Evolutionary conservation across 2,797 vertebrate genomes (phyloP), one percentile per base, ranked within the genome.

Genomic region (Chaetodon trifasciatus): DNA sequence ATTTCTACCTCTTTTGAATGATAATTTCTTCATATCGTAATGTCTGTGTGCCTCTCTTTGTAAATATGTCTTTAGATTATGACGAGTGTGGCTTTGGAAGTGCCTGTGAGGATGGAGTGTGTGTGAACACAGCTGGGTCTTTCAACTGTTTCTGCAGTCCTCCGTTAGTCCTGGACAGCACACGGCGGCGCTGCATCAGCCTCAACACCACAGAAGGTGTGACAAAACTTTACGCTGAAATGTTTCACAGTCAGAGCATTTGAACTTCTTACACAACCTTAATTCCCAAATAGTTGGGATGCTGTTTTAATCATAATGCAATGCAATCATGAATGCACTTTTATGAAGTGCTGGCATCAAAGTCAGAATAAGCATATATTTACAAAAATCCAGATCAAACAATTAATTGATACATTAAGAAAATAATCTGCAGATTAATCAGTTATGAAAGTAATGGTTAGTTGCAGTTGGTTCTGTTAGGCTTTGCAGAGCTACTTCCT

Each of bases 61-160:
- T 70, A 1, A 39, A 58, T 76, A 17, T 89, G 12, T 35, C 78
- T 76, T 61, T 68, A 96, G 96, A 96, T 85, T 93, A 94, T 24
- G 89, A 96, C 23, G 96, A 96, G 90, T 96, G 96, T 74, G 88
- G 82, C 46, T 90, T 85, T 42, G 90, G 79, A 72, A 88, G 82
- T 8, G 40, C 79, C 61, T 96, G 96, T 62, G 92, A 92, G 88
- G 76, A 94, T 3, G 95, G 95, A 53, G 91, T 6, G 7, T 96
- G 96, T 57, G 90, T 96, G 83, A 96, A 96, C 91, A 96, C 93
- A 0, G 88, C 87, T 0, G 96, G 96, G 21, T 96, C 96, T 19
- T 96, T 95, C 86, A 94, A 94, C 92, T 96, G 96, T 81, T 96
- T 96, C 94, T 96, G 96, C 84, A 94, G 89, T 60, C 95, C 95